phyloP scores from a whole-genome alignment of 2,113 vertebrate species.

The Puma concolor region DNA sequence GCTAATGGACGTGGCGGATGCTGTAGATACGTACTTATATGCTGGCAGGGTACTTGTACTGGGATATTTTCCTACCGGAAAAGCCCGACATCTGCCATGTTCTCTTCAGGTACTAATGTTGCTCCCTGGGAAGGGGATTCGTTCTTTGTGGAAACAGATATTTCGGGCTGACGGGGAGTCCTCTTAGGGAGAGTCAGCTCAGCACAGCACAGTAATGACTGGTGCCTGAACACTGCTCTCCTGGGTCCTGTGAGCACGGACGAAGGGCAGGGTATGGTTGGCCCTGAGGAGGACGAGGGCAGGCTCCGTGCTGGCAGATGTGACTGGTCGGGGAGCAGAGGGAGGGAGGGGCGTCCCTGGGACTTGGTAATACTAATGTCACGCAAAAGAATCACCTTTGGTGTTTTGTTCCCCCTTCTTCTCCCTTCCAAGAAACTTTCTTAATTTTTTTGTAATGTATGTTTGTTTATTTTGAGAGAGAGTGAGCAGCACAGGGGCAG shows the following conservation, averaged over 20 bases:
- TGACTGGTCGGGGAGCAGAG: not conserved
- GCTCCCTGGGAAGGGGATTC: not conserved
- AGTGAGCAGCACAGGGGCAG: no score
- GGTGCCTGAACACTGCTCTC: not conserved
- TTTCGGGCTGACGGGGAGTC: not conserved
- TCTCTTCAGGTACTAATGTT: not conserved
- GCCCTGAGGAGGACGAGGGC: not conserved
- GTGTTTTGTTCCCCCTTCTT: not conserved
- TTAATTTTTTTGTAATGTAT: no score
- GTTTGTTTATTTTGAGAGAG: no score
- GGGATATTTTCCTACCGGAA: not conserved
- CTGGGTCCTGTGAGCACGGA: not conserved
- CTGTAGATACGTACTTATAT: not conserved
- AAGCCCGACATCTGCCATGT: not conserved
- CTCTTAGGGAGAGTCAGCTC: not conserved
- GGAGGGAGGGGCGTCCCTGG: not conserved
- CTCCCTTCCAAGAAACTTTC: not conserved
- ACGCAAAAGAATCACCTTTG: not conserved
- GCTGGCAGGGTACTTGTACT: not conserved
- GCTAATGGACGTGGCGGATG: not conserved
- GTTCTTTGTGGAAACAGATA: not conserved
- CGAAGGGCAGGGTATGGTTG: not conserved
- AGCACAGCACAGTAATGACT: not conserved
- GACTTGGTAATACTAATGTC: not conserved
- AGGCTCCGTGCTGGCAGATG: fast-evolving